Conservation (phyloP, 2,888 invertebrate species). For the Elaeidobius kamerunicus region DNA sequence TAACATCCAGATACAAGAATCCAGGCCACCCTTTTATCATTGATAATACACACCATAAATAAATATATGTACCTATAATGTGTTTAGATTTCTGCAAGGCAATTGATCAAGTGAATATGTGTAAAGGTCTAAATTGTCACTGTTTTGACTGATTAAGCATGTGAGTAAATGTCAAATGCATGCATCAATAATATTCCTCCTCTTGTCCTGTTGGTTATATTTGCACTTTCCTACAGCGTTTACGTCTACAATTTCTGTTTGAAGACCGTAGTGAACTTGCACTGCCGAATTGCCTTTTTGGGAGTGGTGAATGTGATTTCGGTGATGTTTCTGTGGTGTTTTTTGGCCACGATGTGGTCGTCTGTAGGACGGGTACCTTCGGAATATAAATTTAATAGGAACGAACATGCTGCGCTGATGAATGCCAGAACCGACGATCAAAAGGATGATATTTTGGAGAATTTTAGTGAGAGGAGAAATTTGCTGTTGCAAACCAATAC, state of each 20-base stretch:
- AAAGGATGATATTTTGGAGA: constrained; percentile 28
- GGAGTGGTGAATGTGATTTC: constrained; percentile 25
- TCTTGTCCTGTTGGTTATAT: constrained; percentile 17
- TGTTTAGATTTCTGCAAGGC: too few relatives aligned
- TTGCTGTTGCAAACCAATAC: constrained; percentile 78
- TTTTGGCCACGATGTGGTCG: constrained; percentile 30
- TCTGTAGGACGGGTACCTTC: constrained; percentile 30
- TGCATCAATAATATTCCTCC: constrained; percentile 19
- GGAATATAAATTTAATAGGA: constrained; percentile 32
- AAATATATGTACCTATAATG: too few relatives aligned
- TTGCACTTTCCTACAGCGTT: constrained; percentile 16
- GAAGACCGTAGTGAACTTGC: constrained; percentile 1
- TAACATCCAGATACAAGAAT: constrained; percentile 12
- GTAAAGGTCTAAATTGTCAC: too few relatives aligned
- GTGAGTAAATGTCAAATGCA: constrained; percentile 24
- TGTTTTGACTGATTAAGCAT: too few relatives aligned
- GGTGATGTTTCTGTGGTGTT: constrained; percentile 34
- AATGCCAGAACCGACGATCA: constrained; percentile 21
- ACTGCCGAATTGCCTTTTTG: constrained; percentile 9
- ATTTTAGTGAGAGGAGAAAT: constrained; percentile 39
- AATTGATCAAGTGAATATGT: too few relatives aligned
- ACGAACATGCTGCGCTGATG: constrained; percentile 16
- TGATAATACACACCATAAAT: too few relatives aligned
- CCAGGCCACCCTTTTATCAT: constrained; percentile 24
- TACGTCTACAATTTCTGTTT: constrained; percentile 23